Base-by-base conservation (phyloP, 2,888 invertebrate species). In the Polydrusus pterygomalis region DNA sequence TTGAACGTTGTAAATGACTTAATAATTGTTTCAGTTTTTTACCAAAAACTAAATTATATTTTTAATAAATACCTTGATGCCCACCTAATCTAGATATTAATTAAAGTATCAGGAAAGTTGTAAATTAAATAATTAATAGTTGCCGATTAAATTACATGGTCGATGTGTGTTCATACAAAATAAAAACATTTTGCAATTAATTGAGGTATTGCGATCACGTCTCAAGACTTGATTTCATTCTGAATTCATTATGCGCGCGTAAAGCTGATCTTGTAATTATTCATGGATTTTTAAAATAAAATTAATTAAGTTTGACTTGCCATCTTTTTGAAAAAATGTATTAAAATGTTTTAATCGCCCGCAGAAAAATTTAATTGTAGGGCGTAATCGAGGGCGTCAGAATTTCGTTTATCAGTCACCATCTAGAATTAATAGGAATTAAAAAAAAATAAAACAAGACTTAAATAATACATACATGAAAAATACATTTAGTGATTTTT, bases 71-170 rank as follows among this genome's bases (percentile, higher is more conserved):
- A 34, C n/a, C 15, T 17, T 6, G n/a, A 43, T 43, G 43, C 43
- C 43, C n/a, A 47, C 47, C 47, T 47, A 64, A 40, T 54, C 64
- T 43, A 47, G 70, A 25, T 71, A 75, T 75, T 75, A 75, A 75
- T 78, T 75, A 75, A 71, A 58, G 80, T 85, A 85, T 83, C 79
- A 70, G 73, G 79, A 71, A 77, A 77, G 80, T 77, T 82, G 79
- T 75, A 81, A 82, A 82, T 82, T 82, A 81, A 81, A 82, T 82
- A 82, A 81, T 81, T 79, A 80, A 74, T 77, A 79, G 79, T 78
- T 80, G 77, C 78, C 70, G 76, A 60, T 76, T 72, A 81, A 81
- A 82, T 82, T 80, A 80, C 76, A 79, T 58, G 79, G 70, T 76
- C 58, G 79, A 80, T 78, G 81, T 81, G 81, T 80, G 81, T 74